Conservation (phyloP, 2,113 vertebrate species). For the Ifrita kowaldi region DNA sequence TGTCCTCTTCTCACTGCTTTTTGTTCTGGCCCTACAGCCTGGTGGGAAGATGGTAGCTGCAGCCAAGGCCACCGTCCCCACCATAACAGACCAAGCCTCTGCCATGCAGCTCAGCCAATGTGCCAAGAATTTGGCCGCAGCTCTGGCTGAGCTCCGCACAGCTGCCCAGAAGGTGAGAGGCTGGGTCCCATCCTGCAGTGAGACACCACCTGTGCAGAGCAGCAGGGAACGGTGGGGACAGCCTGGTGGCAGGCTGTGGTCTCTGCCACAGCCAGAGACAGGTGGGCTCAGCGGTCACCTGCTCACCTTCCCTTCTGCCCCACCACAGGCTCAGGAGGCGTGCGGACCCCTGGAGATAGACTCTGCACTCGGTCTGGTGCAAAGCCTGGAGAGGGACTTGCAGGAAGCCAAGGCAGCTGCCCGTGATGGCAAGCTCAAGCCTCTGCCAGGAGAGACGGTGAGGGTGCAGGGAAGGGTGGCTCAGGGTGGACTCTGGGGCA, state of each 20-base stretch:
- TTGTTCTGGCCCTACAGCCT: slow-evolving; percentile 71
- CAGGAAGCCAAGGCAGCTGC: slow-evolving; percentile 90
- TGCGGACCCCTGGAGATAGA: slow-evolving; percentile 96
- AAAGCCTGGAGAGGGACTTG: slow-evolving; percentile 89
- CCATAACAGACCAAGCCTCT: slow-evolving; percentile 83
- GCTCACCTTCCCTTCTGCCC: neutral
- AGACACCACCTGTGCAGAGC: neutral
- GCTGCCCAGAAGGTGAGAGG: slow-evolving; percentile 89
- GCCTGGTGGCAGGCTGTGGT: neutral
- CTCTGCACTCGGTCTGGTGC: slow-evolving; percentile 86
- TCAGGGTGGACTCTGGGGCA: too few species aligned
- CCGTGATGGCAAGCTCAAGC: slow-evolving; percentile 86
- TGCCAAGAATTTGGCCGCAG: slow-evolving; percentile 90
- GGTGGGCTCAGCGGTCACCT: fast-evolving
- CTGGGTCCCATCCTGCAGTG: neutral
- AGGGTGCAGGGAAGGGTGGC: neutral
- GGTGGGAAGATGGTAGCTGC: slow-evolving; percentile 95
- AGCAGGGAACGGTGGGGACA: fast-evolving
- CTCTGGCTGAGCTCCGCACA: slow-evolving; percentile 89
- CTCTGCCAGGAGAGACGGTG: slow-evolving; percentile 92
- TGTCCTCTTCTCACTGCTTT: neutral
- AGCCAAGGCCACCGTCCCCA: slow-evolving; percentile 91
- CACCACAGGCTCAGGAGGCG: slow-evolving; percentile 87
- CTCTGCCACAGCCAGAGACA: neutral
- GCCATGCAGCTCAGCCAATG: slow-evolving; percentile 98